These are phyloP conservation scores for Bos javanicus DNA, from an alignment of 2,113 vertebrate species.

Conservation along the genomic window DNA sequence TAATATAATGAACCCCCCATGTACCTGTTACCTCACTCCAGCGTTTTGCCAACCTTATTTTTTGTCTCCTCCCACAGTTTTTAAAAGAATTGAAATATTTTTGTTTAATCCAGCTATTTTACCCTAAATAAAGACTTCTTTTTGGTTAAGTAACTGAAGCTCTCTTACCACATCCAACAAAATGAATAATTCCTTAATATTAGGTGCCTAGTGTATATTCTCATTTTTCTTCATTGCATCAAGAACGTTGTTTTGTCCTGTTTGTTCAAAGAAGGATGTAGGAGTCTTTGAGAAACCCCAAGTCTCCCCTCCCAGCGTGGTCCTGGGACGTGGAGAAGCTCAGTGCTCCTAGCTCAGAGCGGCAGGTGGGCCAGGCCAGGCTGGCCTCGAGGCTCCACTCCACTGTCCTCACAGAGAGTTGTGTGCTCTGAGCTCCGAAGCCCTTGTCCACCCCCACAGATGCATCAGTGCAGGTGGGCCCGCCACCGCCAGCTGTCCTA, in stretches of 20 bases:
- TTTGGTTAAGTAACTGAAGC: background rate
- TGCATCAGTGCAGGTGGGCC: background rate
- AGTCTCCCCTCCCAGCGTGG: fast-evolving
- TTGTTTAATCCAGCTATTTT: background rate
- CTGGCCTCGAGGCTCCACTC: background rate
- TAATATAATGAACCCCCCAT: too few relatives aligned
- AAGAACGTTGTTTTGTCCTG: background rate
- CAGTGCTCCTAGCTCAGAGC: too few relatives aligned
- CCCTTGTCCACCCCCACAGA: background rate
- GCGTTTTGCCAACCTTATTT: background rate
- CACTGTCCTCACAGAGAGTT: background rate
- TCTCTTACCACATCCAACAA: background rate
- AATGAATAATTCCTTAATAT: background rate
- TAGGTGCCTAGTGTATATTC: background rate
- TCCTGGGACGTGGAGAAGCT: background rate
- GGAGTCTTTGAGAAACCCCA: background rate
- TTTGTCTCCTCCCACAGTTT: background rate
- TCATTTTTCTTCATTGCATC: background rate
- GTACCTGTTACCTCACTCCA: background rate
- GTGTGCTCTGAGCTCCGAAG: background rate
- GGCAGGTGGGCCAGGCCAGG: fast-evolving
- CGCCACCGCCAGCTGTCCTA: background rate
- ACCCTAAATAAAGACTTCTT: background rate
- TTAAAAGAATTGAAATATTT: background rate
- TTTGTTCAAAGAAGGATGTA: background rate